Percentiles rank a stretch among this genome's conserved stretches.
These are phyloP conservation scores for Eumerus sabulonum DNA, from an alignment of 2,888 invertebrate genomes.

Conservation along the genomic window DNA sequence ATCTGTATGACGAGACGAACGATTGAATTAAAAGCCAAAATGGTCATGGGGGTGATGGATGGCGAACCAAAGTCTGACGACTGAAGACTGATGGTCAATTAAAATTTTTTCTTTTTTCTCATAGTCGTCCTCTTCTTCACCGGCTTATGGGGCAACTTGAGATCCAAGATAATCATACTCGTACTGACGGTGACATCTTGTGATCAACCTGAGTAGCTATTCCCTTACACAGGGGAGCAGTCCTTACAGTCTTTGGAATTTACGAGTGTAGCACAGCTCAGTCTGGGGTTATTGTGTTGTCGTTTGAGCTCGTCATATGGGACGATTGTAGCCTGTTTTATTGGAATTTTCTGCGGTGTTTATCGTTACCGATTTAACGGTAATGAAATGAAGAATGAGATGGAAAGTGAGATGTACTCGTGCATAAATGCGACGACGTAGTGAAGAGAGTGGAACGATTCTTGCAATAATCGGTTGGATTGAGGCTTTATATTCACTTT, in stretches of 20 bases:
- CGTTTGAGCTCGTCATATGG: conserved; percentile 25
- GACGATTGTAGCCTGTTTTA: conserved; percentile 7
- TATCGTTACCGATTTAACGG: conserved; percentile 50
- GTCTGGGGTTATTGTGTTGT: conserved; percentile 32
- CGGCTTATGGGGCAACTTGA: not conserved
- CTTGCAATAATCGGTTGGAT: conserved; percentile 16
- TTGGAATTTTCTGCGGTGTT: conserved; percentile 30
- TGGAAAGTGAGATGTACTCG: conserved; percentile 8
- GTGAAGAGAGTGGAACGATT: not conserved
- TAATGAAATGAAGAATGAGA: conserved; percentile 44
- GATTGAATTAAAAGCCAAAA: not conserved
- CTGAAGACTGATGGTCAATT: conserved; percentile 58
- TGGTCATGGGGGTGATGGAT: not conserved
- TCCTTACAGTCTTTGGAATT: not conserved
- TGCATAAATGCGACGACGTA: conserved; percentile 1
- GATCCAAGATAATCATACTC: too few species aligned
- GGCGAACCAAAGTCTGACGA: too few species aligned
- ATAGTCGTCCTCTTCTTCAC: too few species aligned
- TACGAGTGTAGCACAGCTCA: conserved; percentile 33
- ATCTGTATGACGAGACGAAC: conserved; percentile 32
- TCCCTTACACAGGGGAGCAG: too few species aligned
- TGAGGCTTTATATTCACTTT: conserved; percentile 50
- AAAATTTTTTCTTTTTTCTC: conserved; percentile 41
- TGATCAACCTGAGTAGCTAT: conserved; percentile 7
- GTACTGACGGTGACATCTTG: conserved; percentile 37